Conservation (phyloP, 2,888 invertebrate genomes). For the Caenorhabditis angaria region DNA sequence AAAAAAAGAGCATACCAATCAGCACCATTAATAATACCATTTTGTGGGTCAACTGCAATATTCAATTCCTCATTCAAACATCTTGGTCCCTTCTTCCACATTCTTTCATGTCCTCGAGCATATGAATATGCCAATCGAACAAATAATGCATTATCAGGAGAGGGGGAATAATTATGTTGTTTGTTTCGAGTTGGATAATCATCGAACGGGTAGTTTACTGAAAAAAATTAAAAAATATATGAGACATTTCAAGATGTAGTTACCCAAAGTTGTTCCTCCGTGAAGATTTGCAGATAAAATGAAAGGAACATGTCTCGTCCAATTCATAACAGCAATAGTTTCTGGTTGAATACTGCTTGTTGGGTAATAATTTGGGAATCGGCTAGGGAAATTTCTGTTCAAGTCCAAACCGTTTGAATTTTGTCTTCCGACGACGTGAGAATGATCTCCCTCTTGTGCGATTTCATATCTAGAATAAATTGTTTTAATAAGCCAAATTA, state of each 20-base stretch:
- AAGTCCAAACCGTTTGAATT: constrained; percentile 85
- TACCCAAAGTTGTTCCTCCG: constrained; percentile 85
- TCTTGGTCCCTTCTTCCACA: constrained; percentile 65
- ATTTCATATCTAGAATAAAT: constrained; percentile 41
- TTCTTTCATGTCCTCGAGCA: constrained; percentile 60
- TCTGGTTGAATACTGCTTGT: constrained; percentile 68
- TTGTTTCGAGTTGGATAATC: constrained; percentile 78
- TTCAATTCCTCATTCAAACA: constrained; percentile 60
- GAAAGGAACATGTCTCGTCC: constrained; percentile 67
- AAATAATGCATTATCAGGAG: constrained; percentile 66
- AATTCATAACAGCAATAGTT: constrained; percentile 72
- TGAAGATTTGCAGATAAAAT: constrained; percentile 71
- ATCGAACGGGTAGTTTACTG: constrained; percentile 89
- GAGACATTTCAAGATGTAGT: not conserved
- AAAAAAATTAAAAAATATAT: constrained; percentile 3
- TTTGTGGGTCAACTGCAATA: constrained; percentile 79
- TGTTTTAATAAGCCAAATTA: not conserved
- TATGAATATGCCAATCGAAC: constrained; percentile 68
- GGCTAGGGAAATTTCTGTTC: constrained; percentile 91
- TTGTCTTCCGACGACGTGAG: constrained; percentile 45
- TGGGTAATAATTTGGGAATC: constrained; percentile 73
- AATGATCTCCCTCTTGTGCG: constrained; percentile 47
- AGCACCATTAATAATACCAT: constrained; percentile 94
- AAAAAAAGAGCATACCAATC: constrained; percentile 79
- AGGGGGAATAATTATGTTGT: constrained; percentile 47